Evolutionary conservation across 64 coral and sea anemone genomes (phyloP).

Genomic region (Dendrophyllia cribrosa): DNA sequence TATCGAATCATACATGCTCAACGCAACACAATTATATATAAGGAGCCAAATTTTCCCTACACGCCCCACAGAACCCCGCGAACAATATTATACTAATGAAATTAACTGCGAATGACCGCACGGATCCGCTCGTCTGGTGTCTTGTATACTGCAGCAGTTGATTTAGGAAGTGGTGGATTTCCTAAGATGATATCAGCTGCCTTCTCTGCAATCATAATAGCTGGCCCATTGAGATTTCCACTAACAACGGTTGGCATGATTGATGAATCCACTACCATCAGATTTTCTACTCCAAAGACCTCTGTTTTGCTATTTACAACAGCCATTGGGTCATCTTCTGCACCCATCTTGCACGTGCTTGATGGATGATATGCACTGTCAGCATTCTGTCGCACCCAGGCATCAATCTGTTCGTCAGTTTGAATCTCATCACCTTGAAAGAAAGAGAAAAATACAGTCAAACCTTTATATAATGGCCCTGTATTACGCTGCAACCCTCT

Average conservation of each 20-base stretch:
- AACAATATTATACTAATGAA: no score
- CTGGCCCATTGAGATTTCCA: constrained; percentile 88
- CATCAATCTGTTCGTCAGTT: constrained; percentile 85
- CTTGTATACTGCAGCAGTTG: constrained; percentile 53
- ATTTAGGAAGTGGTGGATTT: constrained; percentile 63
- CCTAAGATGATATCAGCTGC: constrained; percentile 71
- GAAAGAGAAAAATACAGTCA: background rate
- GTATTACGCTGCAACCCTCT: no score
- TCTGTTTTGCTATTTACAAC: constrained; percentile 71
- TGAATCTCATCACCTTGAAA: constrained; percentile 61
- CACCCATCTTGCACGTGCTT: constrained; percentile 88
- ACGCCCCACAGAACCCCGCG: no score
- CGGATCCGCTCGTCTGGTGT: constrained; percentile 39
- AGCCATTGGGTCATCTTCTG: constrained; percentile 65
- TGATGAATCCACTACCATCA: constrained; percentile 72
- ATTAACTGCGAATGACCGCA: no score
- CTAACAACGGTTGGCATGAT: constrained; percentile 86
- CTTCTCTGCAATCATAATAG: constrained; percentile 83
- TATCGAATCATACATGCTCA: no score
- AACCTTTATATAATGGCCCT: no score
- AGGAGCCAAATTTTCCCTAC: no score
- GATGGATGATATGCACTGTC: constrained; percentile 86
- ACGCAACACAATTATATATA: no score
- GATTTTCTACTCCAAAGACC: constrained; percentile 67
- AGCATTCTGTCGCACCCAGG: constrained; percentile 59